These are phyloP conservation scores for Cottus gobio DNA, from an alignment of 2,113 vertebrate species.

Conservation along the genomic window DNA sequence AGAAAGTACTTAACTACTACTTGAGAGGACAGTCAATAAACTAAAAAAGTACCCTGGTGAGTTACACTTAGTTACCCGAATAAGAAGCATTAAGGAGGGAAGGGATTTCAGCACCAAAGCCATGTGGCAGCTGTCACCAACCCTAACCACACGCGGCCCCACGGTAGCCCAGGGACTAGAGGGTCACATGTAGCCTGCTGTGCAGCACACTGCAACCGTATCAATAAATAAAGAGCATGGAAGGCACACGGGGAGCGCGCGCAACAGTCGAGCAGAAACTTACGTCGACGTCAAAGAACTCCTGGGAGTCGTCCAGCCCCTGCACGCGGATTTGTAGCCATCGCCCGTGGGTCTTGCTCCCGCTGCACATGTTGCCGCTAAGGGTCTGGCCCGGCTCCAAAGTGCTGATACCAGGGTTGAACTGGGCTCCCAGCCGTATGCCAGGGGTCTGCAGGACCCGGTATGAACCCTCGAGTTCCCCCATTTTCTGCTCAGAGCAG, in stretches of 20 bases:
- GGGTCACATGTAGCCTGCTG: conserved; percentile 27
- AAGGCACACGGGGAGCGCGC: background rate
- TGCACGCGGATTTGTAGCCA: conserved; percentile 85
- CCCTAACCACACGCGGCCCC: conserved; percentile 43
- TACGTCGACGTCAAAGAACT: conserved; percentile 90
- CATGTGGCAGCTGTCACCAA: conserved; percentile 79
- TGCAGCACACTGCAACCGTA: conserved; percentile 40
- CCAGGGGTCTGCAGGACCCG: conserved; percentile 90
- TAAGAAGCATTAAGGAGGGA: conserved; percentile 74
- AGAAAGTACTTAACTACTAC: background rate
- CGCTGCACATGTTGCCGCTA: conserved; percentile 61
- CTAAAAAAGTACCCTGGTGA: conserved; percentile 37
- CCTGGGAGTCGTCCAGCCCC: conserved; percentile 89
- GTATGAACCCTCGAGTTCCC: conserved; percentile 94
- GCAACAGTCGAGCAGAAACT: conserved; percentile 58
- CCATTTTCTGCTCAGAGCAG: conserved; percentile 84
- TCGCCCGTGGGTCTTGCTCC: conserved; percentile 68
- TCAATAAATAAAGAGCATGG: background rate
- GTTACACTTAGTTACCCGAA: conserved; percentile 60
- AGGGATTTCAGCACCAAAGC: conserved; percentile 79
- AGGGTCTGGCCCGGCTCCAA: conserved; percentile 90
- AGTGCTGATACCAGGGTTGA: conserved; percentile 88
- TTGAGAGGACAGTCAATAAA: conserved; percentile 42
- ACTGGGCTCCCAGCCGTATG: conserved; percentile 87
- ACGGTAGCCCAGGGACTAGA: background rate